Evolutionary conservation across 92 coral and sea anemone species (phyloP).

Genomic region (Plumapathes pennacea): DNA sequence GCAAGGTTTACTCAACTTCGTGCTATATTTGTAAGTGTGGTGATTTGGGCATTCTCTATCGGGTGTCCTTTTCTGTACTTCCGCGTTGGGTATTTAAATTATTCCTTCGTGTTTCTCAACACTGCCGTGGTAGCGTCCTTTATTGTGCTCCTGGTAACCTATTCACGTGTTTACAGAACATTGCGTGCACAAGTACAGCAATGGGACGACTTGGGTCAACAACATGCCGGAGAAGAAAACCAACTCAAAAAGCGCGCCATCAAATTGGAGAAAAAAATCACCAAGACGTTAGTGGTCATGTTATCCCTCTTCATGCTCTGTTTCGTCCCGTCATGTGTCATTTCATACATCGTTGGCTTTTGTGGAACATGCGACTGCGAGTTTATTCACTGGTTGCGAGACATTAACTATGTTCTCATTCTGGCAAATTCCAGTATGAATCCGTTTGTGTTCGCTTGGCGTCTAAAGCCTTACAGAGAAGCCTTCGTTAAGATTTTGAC

Average conservation of each 20-base stretch:
- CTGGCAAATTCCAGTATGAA: constrained; percentile 43
- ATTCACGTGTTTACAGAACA: constrained; percentile 4
- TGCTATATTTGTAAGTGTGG: constrained; percentile 30
- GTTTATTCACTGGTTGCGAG: constrained; percentile 42
- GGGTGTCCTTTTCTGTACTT: constrained; percentile 51
- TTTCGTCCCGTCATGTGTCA: constrained; percentile 41
- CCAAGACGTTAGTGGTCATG: constrained; percentile 25
- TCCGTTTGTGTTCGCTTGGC: constrained; percentile 45
- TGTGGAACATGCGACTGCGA: constrained; percentile 37
- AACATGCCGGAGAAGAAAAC: constrained; percentile 34
- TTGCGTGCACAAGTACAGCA: constrained; percentile 20
- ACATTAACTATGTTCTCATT: constrained; percentile 32
- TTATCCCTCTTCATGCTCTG: constrained; percentile 18
- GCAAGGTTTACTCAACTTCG: constrained; percentile 38
- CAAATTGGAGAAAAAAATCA: constrained; percentile 37
- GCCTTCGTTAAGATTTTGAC: constrained; percentile 15
- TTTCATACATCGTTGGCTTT: constrained; percentile 28
- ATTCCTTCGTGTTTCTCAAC: constrained; percentile 68
- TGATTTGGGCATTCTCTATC: constrained; percentile 65
- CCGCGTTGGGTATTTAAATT: constrained; percentile 53
- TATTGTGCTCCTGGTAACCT: constrained; percentile 27
- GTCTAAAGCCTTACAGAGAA: constrained; percentile 29
- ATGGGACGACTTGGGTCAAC: constrained; percentile 22
- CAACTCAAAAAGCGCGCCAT: constrained; percentile 27
- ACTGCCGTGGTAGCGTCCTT: constrained; percentile 64